Percentiles rank a stretch among this genome's conserved stretches.
These are phyloP conservation scores for Cladopsammia gracilis DNA, from an alignment of 64 coral and sea anemone species.

Conservation along the genomic window DNA sequence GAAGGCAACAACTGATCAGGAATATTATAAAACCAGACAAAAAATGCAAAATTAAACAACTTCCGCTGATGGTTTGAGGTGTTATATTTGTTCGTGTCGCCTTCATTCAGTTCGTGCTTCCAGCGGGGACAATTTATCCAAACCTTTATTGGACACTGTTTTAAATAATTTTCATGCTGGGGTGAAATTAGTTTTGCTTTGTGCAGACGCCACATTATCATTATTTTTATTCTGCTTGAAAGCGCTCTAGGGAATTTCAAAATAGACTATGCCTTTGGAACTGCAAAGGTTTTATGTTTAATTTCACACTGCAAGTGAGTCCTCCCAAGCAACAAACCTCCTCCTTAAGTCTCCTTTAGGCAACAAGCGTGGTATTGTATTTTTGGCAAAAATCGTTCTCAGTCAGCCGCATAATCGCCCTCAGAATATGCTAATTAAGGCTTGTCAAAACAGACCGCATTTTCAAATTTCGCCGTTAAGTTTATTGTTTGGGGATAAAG, in stretches of 20 bases:
- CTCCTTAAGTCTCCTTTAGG: neutral
- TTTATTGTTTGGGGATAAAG: neutral
- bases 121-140: neutral
- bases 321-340: neutral
- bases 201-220: neutral
- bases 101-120: neutral
- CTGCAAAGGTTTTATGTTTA: neutral
- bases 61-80: no score
- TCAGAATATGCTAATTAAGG: neutral
- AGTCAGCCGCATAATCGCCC: neutral
- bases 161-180: neutral
- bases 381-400: neutral
- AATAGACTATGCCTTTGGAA: neutral
- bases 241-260: neutral
- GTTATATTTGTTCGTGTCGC: no score
- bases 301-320: neutral
- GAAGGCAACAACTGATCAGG: no score
- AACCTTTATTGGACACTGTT: neutral
- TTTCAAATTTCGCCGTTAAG: neutral
- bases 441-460: neutral
- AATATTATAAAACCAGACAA: no score
- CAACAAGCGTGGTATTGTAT: neutral
- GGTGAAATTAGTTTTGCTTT: neutral
- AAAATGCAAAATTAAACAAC: no score
- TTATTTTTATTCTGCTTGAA: neutral